Evolutionary conservation across 2,797 vertebrate species (phyloP), one percentile per base, ranked within the genome.

Genomic region (Decapterus maruadsi): DNA sequence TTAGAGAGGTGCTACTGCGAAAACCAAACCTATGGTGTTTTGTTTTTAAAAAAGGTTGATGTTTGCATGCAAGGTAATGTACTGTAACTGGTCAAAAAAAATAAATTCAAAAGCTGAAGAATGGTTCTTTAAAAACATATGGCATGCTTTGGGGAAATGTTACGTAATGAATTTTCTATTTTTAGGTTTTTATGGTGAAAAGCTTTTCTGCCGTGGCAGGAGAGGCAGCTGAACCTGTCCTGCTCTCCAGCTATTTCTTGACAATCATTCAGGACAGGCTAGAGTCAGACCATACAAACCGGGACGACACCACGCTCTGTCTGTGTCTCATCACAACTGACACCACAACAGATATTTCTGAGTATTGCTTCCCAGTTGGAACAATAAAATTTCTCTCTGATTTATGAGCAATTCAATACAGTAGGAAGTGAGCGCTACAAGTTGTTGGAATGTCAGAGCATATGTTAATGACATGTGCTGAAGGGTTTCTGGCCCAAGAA

Each of bases 131-230:
- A 9, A 63, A 63, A 31, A 19, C 8, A 1, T 8, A 58, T 4
- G 19, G 9, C 14, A 2, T 6, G 10, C 17, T 62, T 46, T 22
- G 17, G 45, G 26, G 26, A 45, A 17, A 67, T 6, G 12, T 4
- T 36, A n/a, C 53, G 36, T 58, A 56, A 11, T 48, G 14, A 65
- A 45, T 14, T n/a, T 14, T 19, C 8, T 10, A 26, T 71, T n/a
- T 56, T 13, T 34, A 64, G 57, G 70, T 61, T 45, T 38, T 20
- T 56, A 62, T 34, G 34, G 38, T 22, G 22, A 67, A 64, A 45
- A 1, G 60, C 13, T 34, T 56, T 13, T 61, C 36, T 17, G 2
- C 17, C 3, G 9, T 6, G 3, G 12, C 42, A 61, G 22, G 0
- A 11, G 29, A 63, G 3, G 26, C 60, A 53, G 60, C 7, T 64